Evolutionary conservation across 2,113 vertebrate species (phyloP), one percentile per base, ranked within the genome.

Genomic region (Ovibos moschatus): DNA sequence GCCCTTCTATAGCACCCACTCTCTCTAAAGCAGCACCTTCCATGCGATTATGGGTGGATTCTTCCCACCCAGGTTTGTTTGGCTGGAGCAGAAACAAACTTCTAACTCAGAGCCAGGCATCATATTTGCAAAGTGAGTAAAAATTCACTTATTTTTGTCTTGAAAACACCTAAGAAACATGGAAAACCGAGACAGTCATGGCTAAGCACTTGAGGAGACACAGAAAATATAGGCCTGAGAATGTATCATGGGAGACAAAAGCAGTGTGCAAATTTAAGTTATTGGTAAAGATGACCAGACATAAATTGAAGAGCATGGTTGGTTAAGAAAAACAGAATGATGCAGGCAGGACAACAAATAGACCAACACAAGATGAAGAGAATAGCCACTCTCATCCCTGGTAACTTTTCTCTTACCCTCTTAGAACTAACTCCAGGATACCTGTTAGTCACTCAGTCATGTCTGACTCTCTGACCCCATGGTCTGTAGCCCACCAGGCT

Each of bases 61-160:
- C 4, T 23, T 15, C 8, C 6, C 12, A 33, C 19, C 3, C 47
- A 19, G 2, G 0, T 16, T 8, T 55, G 30, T 7, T 11, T 71
- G 10, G 17, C 43, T 67, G n/a, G 40, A 58, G 53, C 17, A 86
- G 21, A 78, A 51, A 10, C 3, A 4, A 79, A 33, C 17, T 87
- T 12, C 7, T 47, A 7, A 36, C 25, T 45, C 47, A 33, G 11
- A 57, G 10, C 10, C 47, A 87, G 40, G 9, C 21, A 76, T 82
- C 36, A 10, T 25, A 60, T 16, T 47, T 55, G 9, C 14, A 27
- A 82, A 55, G 14, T 64, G 36, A 71, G 17, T 25, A 71, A 89
- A 81, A 58, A 33, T 28, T 89, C 13, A 83, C 36, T 17, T 33
- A 55, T 81, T 78, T 13, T 64, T 76, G 2, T 58, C 21, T 50